phyloP scores from a whole-genome alignment of 2,888 invertebrate species.

The Hoplodrina blanda region DNA sequence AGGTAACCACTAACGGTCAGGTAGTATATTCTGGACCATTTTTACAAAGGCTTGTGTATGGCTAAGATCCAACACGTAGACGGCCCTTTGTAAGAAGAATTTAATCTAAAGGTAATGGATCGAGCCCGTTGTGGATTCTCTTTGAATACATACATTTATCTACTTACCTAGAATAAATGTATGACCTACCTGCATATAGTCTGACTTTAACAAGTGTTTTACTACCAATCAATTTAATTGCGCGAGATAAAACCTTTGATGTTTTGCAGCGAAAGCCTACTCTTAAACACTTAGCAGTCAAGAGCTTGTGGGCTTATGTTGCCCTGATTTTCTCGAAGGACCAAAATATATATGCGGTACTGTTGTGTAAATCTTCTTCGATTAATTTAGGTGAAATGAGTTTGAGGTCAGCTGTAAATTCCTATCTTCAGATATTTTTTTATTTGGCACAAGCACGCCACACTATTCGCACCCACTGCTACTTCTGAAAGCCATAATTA shows the following conservation, averaged over 20 bases:
- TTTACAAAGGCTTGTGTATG: slow-evolving; percentile 10
- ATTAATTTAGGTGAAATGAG: not conserved
- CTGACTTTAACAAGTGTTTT: slow-evolving; percentile 14
- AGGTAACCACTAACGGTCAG: not conserved
- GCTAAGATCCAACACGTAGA: slow-evolving; percentile 43
- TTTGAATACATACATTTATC: slow-evolving; percentile 23
- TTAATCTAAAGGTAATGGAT: slow-evolving; percentile 49
- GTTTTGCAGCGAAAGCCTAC: slow-evolving; percentile 1
- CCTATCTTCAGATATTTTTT: too few species aligned
- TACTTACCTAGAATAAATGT: not conserved
- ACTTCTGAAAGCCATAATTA: too few species aligned
- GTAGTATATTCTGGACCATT: not conserved
- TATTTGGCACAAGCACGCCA: too few species aligned
- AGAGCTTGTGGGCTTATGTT: not conserved
- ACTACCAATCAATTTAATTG: not conserved
- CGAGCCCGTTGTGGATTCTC: slow-evolving; percentile 16
- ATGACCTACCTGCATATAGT: not conserved
- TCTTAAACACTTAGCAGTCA: not conserved
- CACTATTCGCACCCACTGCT: too few species aligned
- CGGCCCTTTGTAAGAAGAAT: slow-evolving; percentile 48
- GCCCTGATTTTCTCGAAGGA: not conserved
- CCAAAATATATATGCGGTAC: not conserved
- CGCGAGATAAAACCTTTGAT: not conserved
- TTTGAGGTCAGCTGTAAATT: not conserved
- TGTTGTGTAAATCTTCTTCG: too few species aligned